Percentiles rank a stretch among this genome's conserved stretches.
Conservation (phyloP, 2,113 vertebrate species). For the Atractosteus spatula region DNA sequence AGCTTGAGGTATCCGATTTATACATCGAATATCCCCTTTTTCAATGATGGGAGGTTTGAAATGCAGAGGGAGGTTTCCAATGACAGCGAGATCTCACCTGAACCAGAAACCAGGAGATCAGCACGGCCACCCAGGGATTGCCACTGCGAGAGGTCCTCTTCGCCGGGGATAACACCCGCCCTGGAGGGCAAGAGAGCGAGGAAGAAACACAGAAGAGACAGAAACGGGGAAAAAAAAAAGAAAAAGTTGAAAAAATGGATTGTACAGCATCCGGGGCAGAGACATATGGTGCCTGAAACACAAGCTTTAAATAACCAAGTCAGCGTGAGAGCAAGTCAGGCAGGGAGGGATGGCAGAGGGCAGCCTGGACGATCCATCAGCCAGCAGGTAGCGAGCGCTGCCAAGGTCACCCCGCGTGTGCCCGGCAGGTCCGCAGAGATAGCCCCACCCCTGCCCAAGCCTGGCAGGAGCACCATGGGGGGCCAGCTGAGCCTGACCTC, state of each 20-base stretch:
- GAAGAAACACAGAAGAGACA: not conserved
- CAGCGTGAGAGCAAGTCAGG: too few species aligned
- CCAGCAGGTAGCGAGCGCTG: not conserved
- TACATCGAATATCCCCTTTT: too few species aligned
- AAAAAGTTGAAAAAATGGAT: constrained; percentile 14
- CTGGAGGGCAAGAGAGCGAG: constrained; percentile 45
- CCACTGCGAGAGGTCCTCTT: constrained; percentile 76
- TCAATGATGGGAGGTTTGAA: too few species aligned
- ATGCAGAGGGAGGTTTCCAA: too few species aligned
- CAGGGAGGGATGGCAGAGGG: too few species aligned
- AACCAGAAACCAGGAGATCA: constrained; percentile 85
- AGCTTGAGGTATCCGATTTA: too few species aligned
- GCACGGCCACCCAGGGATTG: constrained; percentile 83
- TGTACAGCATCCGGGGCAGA: not conserved
- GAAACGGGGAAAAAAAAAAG: not conserved
- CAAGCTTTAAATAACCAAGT: too few species aligned
- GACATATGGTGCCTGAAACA: not conserved
- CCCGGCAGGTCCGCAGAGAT: too few species aligned
- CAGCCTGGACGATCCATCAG: not conserved
- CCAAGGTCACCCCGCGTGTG: not conserved
- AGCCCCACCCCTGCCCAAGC: too few species aligned
- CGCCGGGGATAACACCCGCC: constrained; percentile 66
- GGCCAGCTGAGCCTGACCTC: too few species aligned
- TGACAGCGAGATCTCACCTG: constrained; percentile 62
- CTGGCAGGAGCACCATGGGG: too few species aligned